phyloP scores from a whole-genome alignment of 2,113 vertebrate species.

The Mus musculus region DNA sequence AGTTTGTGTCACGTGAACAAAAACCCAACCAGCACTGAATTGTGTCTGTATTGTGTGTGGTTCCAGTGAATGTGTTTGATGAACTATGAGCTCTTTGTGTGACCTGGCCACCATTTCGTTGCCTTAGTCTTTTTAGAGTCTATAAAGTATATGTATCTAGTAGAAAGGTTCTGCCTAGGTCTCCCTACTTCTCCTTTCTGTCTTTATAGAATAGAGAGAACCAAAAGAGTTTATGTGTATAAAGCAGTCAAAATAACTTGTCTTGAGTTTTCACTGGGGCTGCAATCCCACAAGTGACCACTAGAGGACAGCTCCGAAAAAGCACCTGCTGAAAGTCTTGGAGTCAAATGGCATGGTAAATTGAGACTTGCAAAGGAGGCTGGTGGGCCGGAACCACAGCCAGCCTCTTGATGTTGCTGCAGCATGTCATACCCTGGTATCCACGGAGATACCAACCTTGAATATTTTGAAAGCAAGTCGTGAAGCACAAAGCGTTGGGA shows the following conservation, averaged over 20 bases:
- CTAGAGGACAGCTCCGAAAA: background rate
- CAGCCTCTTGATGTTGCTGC: background rate
- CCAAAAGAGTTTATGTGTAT: background rate
- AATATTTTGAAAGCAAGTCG: background rate
- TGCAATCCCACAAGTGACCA: background rate
- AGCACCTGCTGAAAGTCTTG: background rate
- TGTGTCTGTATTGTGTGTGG: background rate
- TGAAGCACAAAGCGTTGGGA: background rate
- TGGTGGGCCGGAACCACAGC: background rate
- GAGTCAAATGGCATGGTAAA: background rate
- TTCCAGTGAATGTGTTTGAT: background rate
- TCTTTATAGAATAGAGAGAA: background rate
- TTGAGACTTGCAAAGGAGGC: background rate
- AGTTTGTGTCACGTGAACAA: background rate
- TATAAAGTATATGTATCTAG: background rate
- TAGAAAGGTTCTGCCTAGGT: background rate
- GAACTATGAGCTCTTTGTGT: background rate
- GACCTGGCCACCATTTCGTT: background rate
- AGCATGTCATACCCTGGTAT: background rate
- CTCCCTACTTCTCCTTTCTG: background rate
- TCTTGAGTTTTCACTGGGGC: background rate
- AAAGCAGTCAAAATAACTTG: background rate
- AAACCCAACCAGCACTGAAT: background rate
- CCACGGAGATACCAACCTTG: background rate
- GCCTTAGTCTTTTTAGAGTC: slow-evolving; percentile 22